Evolutionary conservation across 2,888 invertebrate species (phyloP).

Genomic region (Kuschelorhynchus macadamiae): DNA sequence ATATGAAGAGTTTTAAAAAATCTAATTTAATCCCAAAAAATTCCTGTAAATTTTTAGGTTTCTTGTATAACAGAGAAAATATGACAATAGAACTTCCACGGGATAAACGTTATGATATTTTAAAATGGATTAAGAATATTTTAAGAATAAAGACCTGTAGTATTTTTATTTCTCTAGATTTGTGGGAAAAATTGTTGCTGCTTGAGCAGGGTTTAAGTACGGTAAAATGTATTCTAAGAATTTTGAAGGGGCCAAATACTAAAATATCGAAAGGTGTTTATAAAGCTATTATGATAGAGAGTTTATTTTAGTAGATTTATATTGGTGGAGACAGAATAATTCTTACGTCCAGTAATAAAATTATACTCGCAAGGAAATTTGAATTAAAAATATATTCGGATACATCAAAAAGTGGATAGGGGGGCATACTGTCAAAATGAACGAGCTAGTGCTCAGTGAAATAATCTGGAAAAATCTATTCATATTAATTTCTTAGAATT

Average conservation of each 20-base stretch:
- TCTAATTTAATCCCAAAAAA: slow-evolving; percentile 4
- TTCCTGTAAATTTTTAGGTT: slow-evolving; percentile 1
- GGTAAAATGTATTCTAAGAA: slow-evolving; percentile 16
- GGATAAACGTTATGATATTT: slow-evolving; percentile 4
- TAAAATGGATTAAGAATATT: slow-evolving; percentile 11
- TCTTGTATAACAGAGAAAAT: background rate
- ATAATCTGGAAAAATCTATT: background rate
- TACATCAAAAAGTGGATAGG: slow-evolving; percentile 20
- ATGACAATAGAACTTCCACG: slow-evolving; percentile 19
- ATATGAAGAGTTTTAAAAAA: slow-evolving; percentile 7
- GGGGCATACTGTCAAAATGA: slow-evolving; percentile 4
- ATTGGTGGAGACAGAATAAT: slow-evolving; percentile 14
- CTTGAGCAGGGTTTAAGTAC: slow-evolving; percentile 19
- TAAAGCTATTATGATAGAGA: background rate
- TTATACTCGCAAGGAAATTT: slow-evolving; percentile 7
- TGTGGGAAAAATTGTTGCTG: slow-evolving; percentile 25
- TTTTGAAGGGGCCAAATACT: slow-evolving; percentile 15
- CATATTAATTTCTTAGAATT: slow-evolving; percentile 12
- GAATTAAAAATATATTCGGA: slow-evolving; percentile 7
- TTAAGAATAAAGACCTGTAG: slow-evolving; percentile 2
- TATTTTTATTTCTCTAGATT: slow-evolving; percentile 14
- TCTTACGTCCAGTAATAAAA: background rate
- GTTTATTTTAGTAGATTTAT: slow-evolving; percentile 3
- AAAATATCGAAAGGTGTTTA: slow-evolving; percentile 4
- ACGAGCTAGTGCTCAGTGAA: slow-evolving; percentile 15